A percentile compares a stretch with the other conserved stretches of the same genome.
phyloP scores from a whole-genome alignment of 2,888 invertebrate genomes.

The Phengaris alcon region DNA sequence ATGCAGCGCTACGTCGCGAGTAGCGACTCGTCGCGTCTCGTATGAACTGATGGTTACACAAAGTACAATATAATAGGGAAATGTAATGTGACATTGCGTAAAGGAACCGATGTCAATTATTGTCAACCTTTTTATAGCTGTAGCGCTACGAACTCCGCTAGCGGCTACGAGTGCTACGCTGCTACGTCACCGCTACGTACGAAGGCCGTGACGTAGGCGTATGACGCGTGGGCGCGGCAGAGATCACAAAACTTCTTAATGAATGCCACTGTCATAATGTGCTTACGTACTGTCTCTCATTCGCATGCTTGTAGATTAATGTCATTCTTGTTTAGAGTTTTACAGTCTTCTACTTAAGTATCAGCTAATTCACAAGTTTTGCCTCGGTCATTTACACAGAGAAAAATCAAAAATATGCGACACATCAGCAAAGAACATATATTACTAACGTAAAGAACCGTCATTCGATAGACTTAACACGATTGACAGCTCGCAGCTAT shows the following conservation, averaged over 20 bases:
- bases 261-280: neutral
- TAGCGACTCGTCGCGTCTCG: no score
- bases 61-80: neutral
- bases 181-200: conserved; percentile 1
- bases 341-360: neutral
- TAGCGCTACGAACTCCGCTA: neutral
- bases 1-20: no score
- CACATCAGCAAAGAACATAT: no score
- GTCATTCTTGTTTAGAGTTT: neutral
- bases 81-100: neutral
- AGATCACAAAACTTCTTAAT: neutral
- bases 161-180: neutral
- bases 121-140: neutral
- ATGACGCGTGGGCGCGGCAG: neutral
- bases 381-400: no score
- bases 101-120: neutral
- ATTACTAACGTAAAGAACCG: no score
- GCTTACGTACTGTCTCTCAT: neutral
- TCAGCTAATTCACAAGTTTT: no score
- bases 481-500: no score
- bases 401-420: no score
- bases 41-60: no score
- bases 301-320: neutral
- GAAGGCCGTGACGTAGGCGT: neutral
- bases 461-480: no score